Evolutionary conservation across 2,113 vertebrate species (phyloP), one percentile per base, ranked within the genome.

Genomic region (Chloropsis hardwickii): DNA sequence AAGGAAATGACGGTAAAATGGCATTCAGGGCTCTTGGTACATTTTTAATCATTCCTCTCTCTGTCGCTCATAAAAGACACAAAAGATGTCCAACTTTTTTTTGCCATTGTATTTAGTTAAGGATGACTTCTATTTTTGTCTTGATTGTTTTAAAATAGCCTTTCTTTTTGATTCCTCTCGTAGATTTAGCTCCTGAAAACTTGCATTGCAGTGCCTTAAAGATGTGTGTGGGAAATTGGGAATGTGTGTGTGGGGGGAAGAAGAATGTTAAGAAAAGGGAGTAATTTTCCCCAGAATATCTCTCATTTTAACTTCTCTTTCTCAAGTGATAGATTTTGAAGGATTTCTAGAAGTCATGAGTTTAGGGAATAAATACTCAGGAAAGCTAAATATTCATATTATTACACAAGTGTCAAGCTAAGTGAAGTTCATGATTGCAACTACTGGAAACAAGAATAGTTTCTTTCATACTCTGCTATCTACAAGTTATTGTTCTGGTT

Each of bases 1-100:
- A 97, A 98, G 98, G 98, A 98, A 98, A 97, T 97, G 97, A 97
- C 95, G 95, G 95, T 87, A 96, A 97, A 98, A 98, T 97, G 95
- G 95, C 95, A 97, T 95, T 97, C 82, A 56, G 90, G 97, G 95
- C 96, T 96, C 96, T 85, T 27, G 95, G 92, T 98, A 95, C 97
- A 96, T 97, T 97, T 97, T 98, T 97, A 98, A 98, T 98, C 93
- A 92, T 96, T 95, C 81, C 60, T 27, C 53, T 90, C 86, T 67
- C 90, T 80, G 86, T 66, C 16, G n/a, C 83, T 93, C 86, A 67
- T 35, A 47, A 94, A 82, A 92, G 47, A 10, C 78, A 88, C 79
- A 86, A 65, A 94, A 80, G 84, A 69, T 78, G 77, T 82, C 37
- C 91, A 96, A 95, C 71, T 81, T 92, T 88, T 58, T 37, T 88